These are phyloP conservation scores for Meloe dianella DNA, from an alignment of 2,888 invertebrate species.

Conservation along the genomic window DNA sequence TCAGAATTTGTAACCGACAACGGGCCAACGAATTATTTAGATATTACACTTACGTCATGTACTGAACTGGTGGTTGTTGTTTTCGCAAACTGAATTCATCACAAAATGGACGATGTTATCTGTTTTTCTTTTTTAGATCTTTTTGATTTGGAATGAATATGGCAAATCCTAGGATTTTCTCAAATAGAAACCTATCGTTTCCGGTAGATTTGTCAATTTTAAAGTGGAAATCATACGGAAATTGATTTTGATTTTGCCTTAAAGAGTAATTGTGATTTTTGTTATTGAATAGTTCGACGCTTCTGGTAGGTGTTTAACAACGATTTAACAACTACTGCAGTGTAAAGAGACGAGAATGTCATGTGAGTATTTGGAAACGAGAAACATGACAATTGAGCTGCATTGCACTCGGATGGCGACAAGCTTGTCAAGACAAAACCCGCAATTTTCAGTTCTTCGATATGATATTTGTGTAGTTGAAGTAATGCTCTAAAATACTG, in stretches of 20 bases:
- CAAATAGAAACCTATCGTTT: not conserved
- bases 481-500: no score
- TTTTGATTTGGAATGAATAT: not conserved
- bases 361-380: not conserved
- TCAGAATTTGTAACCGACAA: slow-evolving; percentile 30
- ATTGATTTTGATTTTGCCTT: slow-evolving; percentile 55
- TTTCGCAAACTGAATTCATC: no score
- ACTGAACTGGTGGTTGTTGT: slow-evolving; percentile 5
- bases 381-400: slow-evolving; percentile 45
- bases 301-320: slow-evolving; percentile 45
- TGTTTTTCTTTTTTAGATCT: not conserved
- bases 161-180: not conserved
- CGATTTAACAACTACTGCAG: slow-evolving; percentile 48
- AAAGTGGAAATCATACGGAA: slow-evolving; percentile 54
- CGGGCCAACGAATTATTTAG: slow-evolving; percentile 6
- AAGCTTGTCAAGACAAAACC: slow-evolving; percentile 43
- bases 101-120: not conserved
- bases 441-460: slow-evolving; percentile 37
- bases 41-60: slow-evolving; percentile 16
- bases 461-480: no score
- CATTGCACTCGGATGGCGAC: slow-evolving; percentile 48
- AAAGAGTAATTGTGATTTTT: slow-evolving; percentile 54
- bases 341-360: slow-evolving; percentile 25
- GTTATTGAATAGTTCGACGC: slow-evolving; percentile 51
- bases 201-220: slow-evolving; percentile 11